phyloP scores from a whole-genome alignment of 2,888 invertebrate genomes.

The Alcis repandata region DNA sequence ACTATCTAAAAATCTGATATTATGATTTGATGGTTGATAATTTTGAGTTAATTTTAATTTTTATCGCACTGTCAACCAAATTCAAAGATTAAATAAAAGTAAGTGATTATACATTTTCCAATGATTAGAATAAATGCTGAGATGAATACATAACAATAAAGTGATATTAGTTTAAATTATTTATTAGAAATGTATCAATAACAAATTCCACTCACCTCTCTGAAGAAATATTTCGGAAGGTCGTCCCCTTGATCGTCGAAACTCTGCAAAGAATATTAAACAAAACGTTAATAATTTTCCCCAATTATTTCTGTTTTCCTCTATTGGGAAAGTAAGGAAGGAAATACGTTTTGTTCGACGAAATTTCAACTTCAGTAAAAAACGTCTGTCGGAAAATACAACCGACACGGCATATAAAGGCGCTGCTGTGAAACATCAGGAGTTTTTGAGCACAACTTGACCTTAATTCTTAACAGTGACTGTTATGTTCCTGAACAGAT shows the following conservation, averaged over 20 bases:
- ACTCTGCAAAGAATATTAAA: conserved; percentile 56
- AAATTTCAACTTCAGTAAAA: conserved; percentile 44
- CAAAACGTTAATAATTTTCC: conserved; percentile 43
- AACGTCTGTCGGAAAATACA: background rate
- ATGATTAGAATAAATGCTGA: no score
- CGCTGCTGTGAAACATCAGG: background rate
- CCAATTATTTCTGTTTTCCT: conserved; percentile 34
- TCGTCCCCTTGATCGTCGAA: conserved; percentile 46
- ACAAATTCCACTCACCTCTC: conserved; percentile 56
- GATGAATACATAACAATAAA: conserved; percentile 6
- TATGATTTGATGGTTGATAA: no score
- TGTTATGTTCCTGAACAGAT: conserved; percentile 46
- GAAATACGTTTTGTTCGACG: conserved; percentile 2
- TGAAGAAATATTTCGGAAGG: conserved; percentile 48
- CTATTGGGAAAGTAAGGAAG: conserved; percentile 41
- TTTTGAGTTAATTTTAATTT: no score
- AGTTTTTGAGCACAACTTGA: background rate
- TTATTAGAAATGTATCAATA: conserved; percentile 19
- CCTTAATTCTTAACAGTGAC: background rate
- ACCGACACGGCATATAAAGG: background rate
- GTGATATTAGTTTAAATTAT: conserved; percentile 12
- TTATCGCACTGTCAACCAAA: no score
- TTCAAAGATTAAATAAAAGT: no score
- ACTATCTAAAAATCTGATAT: no score
- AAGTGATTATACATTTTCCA: no score